Percentiles rank a stretch among this genome's conserved stretches.
Conservation (phyloP, 2,797 vertebrate species). For the Phataginus tetradactyla region DNA sequence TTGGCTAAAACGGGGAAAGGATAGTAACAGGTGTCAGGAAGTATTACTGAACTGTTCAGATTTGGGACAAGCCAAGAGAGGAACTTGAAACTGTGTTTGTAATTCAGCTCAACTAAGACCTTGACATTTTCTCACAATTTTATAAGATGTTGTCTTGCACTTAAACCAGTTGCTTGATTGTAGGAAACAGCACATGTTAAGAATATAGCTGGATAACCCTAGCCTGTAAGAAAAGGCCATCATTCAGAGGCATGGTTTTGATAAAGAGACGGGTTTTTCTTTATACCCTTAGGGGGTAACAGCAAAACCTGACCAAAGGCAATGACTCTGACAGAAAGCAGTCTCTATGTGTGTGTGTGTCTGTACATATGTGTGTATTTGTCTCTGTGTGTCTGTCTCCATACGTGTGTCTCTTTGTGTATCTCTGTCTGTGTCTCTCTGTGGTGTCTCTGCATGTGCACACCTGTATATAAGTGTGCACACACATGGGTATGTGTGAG, state of each 20-base stretch:
- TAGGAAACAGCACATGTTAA: neutral
- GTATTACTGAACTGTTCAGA: neutral
- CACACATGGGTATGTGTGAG: neutral
- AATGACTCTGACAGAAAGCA: neutral
- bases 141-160: neutral
- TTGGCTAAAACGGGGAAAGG: neutral
- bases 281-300: neutral
- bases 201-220: neutral
- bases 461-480: neutral
- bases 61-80: neutral
- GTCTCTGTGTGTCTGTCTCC: neutral
- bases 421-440: neutral
- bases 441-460: no score
- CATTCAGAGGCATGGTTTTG: neutral
- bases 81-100: neutral
- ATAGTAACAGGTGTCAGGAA: neutral
- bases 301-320: neutral
- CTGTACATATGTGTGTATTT: neutral
- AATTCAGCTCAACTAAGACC: neutral
- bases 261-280: neutral
- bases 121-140: neutral
- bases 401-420: no score
- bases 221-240: neutral
- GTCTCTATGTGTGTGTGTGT: neutral
- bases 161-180: neutral